A percentile compares a stretch with the other conserved stretches of the same genome.
These are phyloP conservation scores for Chrosomus eos DNA, from an alignment of 2,797 vertebrate species.

Conservation along the genomic window DNA sequence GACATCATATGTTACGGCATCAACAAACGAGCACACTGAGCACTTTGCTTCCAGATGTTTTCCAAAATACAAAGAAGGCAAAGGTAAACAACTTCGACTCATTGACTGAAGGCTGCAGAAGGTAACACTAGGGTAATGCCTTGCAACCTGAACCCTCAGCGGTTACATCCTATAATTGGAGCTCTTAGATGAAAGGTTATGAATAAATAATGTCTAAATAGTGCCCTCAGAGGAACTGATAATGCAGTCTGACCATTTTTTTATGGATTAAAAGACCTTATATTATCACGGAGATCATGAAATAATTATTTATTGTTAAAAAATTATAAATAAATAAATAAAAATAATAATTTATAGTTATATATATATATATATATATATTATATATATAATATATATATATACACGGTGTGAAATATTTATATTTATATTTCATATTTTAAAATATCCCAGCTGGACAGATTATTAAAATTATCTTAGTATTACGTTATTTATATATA, in stretches of 20 bases:
- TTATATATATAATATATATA: no score
- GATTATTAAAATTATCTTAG: background rate
- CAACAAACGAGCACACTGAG: background rate
- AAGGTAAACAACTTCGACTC: background rate
- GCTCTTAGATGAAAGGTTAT: constrained; percentile 37
- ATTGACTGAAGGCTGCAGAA: background rate
- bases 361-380: background rate
- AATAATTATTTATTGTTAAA: background rate
- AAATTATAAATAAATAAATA: background rate
- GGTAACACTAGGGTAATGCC: constrained; percentile 2
- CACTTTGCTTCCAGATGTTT: constrained; percentile 16
- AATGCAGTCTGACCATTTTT: background rate
- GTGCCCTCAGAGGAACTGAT: background rate
- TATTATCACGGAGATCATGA: background rate
- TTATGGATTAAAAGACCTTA: background rate
- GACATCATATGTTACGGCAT: constrained; percentile 3
- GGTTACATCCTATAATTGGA: constrained; percentile 35
- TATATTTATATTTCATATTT: background rate
- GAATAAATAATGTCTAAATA: constrained; percentile 33
- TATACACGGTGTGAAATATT: no score
- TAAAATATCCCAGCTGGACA: no score
- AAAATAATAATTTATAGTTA: no score
- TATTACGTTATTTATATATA: background rate
- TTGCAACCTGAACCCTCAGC: constrained; percentile 30
- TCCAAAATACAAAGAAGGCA: background rate